These are phyloP conservation scores for Acromyrmex echinatior DNA, from an alignment of 1,140 invertebrate genomes.

Conservation along the genomic window DNA sequence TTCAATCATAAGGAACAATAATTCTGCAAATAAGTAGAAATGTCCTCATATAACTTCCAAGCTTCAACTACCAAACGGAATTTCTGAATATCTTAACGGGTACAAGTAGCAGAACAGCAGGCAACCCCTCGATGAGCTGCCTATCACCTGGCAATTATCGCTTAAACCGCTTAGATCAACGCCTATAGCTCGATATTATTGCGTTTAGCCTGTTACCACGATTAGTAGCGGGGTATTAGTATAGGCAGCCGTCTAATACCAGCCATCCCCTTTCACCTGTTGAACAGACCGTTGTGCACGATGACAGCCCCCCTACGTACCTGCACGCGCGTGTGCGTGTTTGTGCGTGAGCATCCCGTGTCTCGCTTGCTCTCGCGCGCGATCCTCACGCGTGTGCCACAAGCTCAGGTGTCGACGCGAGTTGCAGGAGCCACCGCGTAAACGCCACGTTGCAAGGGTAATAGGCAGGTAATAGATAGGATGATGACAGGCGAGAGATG, in stretches of 20 bases:
- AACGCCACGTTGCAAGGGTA: conserved; percentile 78
- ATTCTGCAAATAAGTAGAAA: not conserved
- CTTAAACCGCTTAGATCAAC: conserved; percentile 71
- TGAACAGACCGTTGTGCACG: conserved; percentile 75
- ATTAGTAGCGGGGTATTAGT: conserved; percentile 80
- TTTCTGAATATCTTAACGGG: not conserved
- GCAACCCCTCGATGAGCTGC: conserved; percentile 67
- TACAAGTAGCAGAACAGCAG: conserved; percentile 1
- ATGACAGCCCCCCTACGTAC: conserved; percentile 72
- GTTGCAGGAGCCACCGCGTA: conserved; percentile 66
- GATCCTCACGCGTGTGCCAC: conserved; percentile 48
- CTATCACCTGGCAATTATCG: conserved; percentile 79
- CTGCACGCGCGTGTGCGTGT: conserved; percentile 63
- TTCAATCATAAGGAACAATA: not conserved
- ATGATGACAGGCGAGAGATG: conserved; percentile 80
- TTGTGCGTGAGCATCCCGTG: conserved; percentile 26
- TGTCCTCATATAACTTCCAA: not conserved
- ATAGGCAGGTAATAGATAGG: conserved; percentile 80
- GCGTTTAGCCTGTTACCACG: conserved; percentile 76
- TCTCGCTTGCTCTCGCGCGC: conserved; percentile 10
- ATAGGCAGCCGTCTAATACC: conserved; percentile 80
- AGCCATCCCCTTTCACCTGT: conserved; percentile 83
- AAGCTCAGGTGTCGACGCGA: conserved; percentile 64
- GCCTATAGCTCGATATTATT: conserved; percentile 77
- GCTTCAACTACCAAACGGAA: not conserved